Conservation (phyloP, 2,888 invertebrate species). For the Agrilus mali region DNA sequence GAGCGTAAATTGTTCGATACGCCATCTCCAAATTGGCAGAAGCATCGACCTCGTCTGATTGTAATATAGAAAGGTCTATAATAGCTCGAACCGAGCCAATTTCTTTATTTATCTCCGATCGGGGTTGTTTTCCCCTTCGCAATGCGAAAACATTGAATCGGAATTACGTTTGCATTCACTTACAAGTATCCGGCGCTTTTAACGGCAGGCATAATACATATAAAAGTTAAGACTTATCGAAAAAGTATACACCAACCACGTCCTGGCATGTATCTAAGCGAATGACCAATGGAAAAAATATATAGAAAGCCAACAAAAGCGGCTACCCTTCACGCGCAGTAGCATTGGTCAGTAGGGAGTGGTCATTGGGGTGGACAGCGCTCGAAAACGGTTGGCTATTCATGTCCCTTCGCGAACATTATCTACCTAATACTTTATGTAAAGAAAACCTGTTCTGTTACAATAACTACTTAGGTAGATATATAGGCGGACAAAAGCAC, state of each 20-base stretch:
- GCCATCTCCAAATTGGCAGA: too few species aligned
- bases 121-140: slow-evolving; percentile 15
- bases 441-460: slow-evolving; percentile 1
- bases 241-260: too few species aligned
- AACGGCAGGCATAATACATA: too few species aligned
- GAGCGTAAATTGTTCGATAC: too few species aligned
- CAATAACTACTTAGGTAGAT: background rate
- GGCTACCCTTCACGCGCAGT: slow-evolving; percentile 19
- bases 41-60: slow-evolving; percentile 6
- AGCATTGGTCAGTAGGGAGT: slow-evolving; percentile 32
- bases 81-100: slow-evolving; percentile 17
- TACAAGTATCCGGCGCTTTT: too few species aligned
- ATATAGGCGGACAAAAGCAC: too few species aligned
- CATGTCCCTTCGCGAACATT: slow-evolving; percentile 8
- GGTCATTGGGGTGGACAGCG: slow-evolving; percentile 28
- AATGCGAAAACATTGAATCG: slow-evolving; percentile 6
- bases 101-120: slow-evolving; percentile 15
- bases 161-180: too few species aligned
- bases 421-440: background rate
- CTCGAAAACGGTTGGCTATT: slow-evolving; percentile 24
- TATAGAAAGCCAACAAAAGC: background rate
- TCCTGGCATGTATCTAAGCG: slow-evolving; percentile 10
- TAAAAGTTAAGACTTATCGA: too few species aligned
- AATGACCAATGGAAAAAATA: slow-evolving; percentile 9
- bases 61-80: slow-evolving; percentile 17